Conservation (phyloP, 2,797 vertebrate species). For the Hemibagrus guttatus region DNA sequence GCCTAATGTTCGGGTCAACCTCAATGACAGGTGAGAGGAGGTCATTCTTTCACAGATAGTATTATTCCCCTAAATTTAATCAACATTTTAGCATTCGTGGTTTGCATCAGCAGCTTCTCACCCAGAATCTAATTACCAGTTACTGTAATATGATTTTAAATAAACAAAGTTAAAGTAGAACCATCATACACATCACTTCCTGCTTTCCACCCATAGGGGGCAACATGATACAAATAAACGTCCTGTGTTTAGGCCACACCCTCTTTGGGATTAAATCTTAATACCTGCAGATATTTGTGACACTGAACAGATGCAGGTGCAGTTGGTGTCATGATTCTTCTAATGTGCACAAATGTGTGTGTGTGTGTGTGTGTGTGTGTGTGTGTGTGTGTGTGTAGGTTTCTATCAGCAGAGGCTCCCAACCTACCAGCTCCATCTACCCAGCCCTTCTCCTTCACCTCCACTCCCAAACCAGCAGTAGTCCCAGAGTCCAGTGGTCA, state of each 20-base stretch:
- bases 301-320: not conserved
- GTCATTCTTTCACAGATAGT: too few relatives aligned
- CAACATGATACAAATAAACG: not conserved
- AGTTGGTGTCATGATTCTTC: not conserved
- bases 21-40: conserved; percentile 83
- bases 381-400: conserved; percentile 69
- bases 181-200: not conserved
- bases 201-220: not conserved
- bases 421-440: conserved; percentile 51
- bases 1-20: conserved; percentile 83
- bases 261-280: not conserved
- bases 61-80: not conserved
- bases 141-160: not conserved
- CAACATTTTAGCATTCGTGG: not conserved
- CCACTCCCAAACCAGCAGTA: conserved; percentile 70
- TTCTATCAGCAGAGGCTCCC: conserved; percentile 73
- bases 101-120: not conserved
- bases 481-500: conserved; percentile 63
- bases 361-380: not conserved
- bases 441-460: conserved; percentile 74
- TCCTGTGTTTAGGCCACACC: not conserved
- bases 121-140: not conserved
- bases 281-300: not conserved
- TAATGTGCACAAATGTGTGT: not conserved
- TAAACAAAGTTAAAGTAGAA: not conserved